A percentile compares a stretch with the other conserved stretches of the same genome.
Evolutionary conservation across 2,797 vertebrate genomes (phyloP).

Genomic region (Lagorchestes hirsutus): DNA sequence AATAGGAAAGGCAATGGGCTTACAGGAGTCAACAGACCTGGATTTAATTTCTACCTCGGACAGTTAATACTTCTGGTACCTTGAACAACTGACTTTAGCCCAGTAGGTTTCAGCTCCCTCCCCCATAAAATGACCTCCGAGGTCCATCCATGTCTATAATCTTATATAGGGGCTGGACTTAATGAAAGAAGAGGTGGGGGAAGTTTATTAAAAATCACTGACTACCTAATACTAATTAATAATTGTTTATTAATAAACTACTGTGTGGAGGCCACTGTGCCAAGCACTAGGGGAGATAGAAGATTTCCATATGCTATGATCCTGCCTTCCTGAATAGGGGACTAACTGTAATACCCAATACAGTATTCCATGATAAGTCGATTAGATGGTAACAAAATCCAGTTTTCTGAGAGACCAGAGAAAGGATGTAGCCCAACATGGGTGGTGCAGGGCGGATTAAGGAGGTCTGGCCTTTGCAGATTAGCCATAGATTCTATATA

Average conservation of each 20-base stretch:
- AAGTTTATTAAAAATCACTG: not conserved
- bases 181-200: not conserved
- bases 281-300: not conserved
- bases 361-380: not conserved
- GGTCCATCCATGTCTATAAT: not conserved
- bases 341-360: not conserved
- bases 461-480: not conserved
- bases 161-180: not conserved
- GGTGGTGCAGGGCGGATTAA: not conserved
- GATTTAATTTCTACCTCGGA: not conserved
- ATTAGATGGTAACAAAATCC: not conserved
- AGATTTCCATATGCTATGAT: not conserved
- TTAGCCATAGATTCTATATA: not conserved
- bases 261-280: not conserved
- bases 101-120: not conserved
- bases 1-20: not conserved
- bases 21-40: not conserved
- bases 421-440: not conserved
- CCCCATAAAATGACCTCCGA: not conserved
- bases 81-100: not conserved
- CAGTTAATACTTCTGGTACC: not conserved
- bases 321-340: not conserved
- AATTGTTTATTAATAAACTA: not conserved
- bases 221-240: not conserved
- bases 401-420: not conserved